Evolutionary conservation across 2,797 vertebrate species (phyloP).

Genomic region (Gymnothorax reevesii): DNA sequence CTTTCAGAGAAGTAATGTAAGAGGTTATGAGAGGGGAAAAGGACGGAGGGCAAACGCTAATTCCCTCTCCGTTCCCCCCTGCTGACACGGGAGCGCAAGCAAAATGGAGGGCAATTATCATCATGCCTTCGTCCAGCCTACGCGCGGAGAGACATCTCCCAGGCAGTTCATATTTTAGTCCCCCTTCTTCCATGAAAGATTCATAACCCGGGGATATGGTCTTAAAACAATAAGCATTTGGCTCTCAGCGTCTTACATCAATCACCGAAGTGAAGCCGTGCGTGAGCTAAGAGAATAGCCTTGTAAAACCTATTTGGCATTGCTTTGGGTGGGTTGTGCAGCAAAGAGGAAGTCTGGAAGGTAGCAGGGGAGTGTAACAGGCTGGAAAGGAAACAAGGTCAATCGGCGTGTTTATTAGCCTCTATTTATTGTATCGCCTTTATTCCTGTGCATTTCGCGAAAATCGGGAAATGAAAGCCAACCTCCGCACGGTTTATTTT

Average conservation of each 20-base stretch:
- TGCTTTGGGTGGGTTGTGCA: constrained; percentile 41
- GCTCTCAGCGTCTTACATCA: constrained; percentile 58
- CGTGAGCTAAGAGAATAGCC: constrained; percentile 57
- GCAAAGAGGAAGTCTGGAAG: constrained; percentile 9
- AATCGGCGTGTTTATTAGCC: constrained; percentile 51
- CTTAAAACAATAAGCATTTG: constrained; percentile 66
- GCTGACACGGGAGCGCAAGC: background rate
- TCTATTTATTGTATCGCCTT: constrained; percentile 45
- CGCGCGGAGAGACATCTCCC: constrained; percentile 47
- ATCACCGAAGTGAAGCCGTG: constrained; percentile 59
- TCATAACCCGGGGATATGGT: constrained; percentile 71
- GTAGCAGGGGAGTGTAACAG: background rate
- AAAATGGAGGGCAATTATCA: constrained; percentile 53
- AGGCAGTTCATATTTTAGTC: constrained; percentile 61
- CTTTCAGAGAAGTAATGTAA: background rate
- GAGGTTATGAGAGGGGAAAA: background rate
- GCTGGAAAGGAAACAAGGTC: constrained; percentile 27
- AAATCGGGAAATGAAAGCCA: constrained; percentile 36
- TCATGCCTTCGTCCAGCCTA: constrained; percentile 51
- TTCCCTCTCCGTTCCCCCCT: background rate
- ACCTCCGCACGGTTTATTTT: constrained; percentile 58
- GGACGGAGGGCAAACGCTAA: background rate
- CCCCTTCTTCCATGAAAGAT: constrained; percentile 65
- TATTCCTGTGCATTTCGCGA: constrained; percentile 55
- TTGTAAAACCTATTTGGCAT: constrained; percentile 57